Evolutionary conservation across 2,797 vertebrate genomes (phyloP).

Genomic region (Anolis apletophallus): DNA sequence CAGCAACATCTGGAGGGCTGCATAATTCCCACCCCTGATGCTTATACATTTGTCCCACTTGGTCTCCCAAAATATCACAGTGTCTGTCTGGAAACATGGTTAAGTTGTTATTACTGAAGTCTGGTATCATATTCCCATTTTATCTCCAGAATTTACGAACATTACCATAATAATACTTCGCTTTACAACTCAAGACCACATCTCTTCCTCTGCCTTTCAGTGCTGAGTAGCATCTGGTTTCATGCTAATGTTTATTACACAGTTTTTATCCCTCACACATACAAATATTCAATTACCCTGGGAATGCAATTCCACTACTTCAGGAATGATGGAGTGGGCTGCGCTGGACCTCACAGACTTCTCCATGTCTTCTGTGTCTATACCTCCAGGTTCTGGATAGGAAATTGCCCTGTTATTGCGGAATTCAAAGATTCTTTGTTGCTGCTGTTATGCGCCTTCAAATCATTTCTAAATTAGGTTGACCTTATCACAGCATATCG

Average conservation of each 20-base stretch:
- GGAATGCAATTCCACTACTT: background rate
- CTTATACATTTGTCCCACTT: background rate
- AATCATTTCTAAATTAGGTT: no score
- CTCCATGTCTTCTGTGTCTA: background rate
- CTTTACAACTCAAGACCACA: background rate
- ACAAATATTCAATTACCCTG: background rate
- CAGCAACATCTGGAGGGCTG: no score
- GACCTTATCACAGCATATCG: no score
- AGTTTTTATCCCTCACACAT: constrained; percentile 7
- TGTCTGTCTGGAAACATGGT: background rate
- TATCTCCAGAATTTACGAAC: background rate
- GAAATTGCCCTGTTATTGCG: background rate
- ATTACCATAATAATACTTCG: background rate
- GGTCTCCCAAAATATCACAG: background rate
- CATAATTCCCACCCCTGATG: background rate
- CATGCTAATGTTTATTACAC: constrained; percentile 52
- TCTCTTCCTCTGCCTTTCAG: constrained; percentile 47
- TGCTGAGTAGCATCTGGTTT: constrained; percentile 54
- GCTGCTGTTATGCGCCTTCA: no score
- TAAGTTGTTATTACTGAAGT: background rate
- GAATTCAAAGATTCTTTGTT: no score
- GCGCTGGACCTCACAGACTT: background rate
- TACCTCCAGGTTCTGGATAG: background rate
- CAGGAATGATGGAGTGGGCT: background rate
- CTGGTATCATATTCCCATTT: background rate